Percentiles rank a stretch among this genome's conserved stretches.
These are phyloP conservation scores for Lucilia sericata DNA, from an alignment of 1,140 invertebrate genomes.

Conservation along the genomic window DNA sequence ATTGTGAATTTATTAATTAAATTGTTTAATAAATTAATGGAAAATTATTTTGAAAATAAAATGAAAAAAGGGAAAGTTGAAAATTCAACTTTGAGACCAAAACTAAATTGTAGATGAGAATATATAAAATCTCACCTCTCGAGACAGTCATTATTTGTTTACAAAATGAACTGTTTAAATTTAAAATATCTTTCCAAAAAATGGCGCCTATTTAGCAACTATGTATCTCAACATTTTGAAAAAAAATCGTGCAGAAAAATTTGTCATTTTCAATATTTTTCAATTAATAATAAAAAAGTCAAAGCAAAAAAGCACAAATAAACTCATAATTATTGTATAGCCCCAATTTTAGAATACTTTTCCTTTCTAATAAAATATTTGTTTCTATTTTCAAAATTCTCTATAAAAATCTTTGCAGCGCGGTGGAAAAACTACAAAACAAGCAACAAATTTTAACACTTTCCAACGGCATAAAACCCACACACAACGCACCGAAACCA, in stretches of 20 bases:
- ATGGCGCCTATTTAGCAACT: too few species aligned
- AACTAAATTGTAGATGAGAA: too few species aligned
- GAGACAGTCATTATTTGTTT: too few species aligned
- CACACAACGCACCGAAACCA: background rate
- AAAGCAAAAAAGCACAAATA: background rate
- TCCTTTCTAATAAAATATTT: constrained; percentile 34
- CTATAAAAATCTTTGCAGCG: background rate
- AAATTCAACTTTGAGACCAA: too few species aligned
- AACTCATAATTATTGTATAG: background rate
- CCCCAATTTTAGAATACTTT: constrained; percentile 32
- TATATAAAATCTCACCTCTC: too few species aligned
- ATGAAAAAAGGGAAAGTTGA: too few species aligned
- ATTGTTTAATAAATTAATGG: background rate
- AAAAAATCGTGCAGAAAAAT: background rate
- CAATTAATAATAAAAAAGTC: background rate
- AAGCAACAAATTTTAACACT: constrained; percentile 29
- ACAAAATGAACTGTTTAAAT: too few species aligned
- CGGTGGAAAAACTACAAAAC: background rate
- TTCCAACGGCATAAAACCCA: constrained; percentile 25
- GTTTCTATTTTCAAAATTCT: background rate
- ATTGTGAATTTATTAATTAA: constrained; percentile 2
- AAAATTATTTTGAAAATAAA: background rate
- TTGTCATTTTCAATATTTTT: constrained; percentile 31
- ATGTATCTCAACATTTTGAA: background rate
- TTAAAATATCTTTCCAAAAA: too few species aligned